Percentiles rank a stretch among this genome's conserved stretches.
These are phyloP conservation scores for Samia ricini DNA, from an alignment of 1,140 invertebrate species.

Conservation along the genomic window DNA sequence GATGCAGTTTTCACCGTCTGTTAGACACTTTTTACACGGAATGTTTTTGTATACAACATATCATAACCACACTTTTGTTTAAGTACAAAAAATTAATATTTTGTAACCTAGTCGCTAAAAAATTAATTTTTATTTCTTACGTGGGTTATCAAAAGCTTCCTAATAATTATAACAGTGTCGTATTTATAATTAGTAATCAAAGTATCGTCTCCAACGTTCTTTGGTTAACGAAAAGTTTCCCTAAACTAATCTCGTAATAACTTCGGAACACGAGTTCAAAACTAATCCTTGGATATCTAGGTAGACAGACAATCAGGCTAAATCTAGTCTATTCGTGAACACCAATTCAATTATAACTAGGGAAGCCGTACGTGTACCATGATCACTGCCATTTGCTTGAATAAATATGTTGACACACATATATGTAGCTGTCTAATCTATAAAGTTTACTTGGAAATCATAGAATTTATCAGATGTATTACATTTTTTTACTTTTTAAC, in stretches of 20 bases:
- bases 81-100: no score
- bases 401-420: not conserved
- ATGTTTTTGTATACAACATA: no score
- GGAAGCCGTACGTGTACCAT: slow-evolving; percentile 10
- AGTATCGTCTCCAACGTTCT: not conserved
- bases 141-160: no score
- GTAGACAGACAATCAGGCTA: not conserved
- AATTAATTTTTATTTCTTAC: no score
- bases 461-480: no score
- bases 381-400: not conserved
- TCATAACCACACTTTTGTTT: no score
- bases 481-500: no score
- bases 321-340: not conserved
- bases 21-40: no score
- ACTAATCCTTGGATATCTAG: not conserved
- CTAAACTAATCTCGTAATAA: not conserved
- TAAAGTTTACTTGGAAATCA: not conserved
- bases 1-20: no score
- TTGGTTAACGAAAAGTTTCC: not conserved
- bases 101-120: no score
- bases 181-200: not conserved
- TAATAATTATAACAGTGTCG: not conserved
- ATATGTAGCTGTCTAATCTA: not conserved
- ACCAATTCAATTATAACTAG: slow-evolving; percentile 20
- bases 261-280: not conserved